Evolutionary conservation across 1,140 invertebrate species (phyloP), one percentile per base, ranked within the genome.

Genomic region (Macrotrachela quadricornifera): DNA sequence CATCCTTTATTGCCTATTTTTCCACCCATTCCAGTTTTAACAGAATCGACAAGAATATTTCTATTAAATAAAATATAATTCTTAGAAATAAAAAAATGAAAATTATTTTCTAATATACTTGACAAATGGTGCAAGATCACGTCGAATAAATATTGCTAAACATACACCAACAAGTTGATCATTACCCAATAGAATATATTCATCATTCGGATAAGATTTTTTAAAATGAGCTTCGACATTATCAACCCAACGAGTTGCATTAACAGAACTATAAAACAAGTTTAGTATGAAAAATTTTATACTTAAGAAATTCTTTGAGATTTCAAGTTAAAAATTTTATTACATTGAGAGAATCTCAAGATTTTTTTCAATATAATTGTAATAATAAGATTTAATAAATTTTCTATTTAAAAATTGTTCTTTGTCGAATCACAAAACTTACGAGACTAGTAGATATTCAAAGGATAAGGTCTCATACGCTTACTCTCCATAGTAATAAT

Each of bases 111-210:
- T 50, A 52, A 58, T 50, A 48, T 65, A 76, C 67, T 70, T 77
- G 46, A 97, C 79, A 63, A 78, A 79, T 11, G 82, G 80, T 15
- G 86, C 79, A 59, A 91, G 78, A 62, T 84, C 76, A 53, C 85
- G 83, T 58, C 82, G 74, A 48, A 91, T 79, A 70, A 91, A 99
- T 8, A 30, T 71, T 69, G 90, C 96, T 0, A 99, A 74, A 63
- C 92, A 95, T 17, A 99, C 90, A 10, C 94, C 94, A 47, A 99
- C 94, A 45, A 99, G 71, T 68, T 99, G 94, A 57, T 91, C 83
- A 67, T 85, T 90, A 1, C 85, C 92, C 1, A 99, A 71, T 37
- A 94, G 71, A 30, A 90, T 82, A 65, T 95, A 97, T 55, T 83
- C 15, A 11, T 17, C 18, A 13, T 21, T 21, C 12, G 44, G n/a